phyloP scores from a whole-genome alignment of 2,888 invertebrate genomes.

The Aspidapion aeneum region DNA sequence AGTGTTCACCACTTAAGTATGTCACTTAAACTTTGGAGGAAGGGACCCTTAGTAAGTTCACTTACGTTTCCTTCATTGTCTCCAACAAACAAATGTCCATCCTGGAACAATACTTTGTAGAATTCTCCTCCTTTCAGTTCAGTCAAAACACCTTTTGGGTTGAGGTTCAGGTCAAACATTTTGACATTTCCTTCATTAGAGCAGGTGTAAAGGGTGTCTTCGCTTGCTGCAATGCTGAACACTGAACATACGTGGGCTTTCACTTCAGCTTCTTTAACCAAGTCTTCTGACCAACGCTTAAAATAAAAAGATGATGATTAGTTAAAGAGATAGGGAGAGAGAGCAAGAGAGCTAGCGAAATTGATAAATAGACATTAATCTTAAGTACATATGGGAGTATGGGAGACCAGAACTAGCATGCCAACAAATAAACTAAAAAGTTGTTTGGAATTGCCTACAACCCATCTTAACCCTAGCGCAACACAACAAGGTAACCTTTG shows the following conservation, averaged over 20 bases:
- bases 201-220: constrained; percentile 56
- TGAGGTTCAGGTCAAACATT: constrained; percentile 53
- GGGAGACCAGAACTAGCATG: too few species aligned
- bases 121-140: constrained; percentile 47
- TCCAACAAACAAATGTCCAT: constrained; percentile 53
- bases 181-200: constrained; percentile 63
- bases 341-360: too few species aligned
- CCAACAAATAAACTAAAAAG: too few species aligned
- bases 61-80: constrained; percentile 62
- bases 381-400: too few species aligned
- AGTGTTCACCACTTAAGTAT: too few species aligned
- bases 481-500: too few species aligned
- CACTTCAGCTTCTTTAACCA: constrained; percentile 47
- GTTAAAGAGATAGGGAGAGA: background rate
- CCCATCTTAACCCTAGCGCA: too few species aligned
- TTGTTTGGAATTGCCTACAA: too few species aligned
- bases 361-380: too few species aligned
- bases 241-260: constrained; percentile 59
- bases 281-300: constrained; percentile 50
- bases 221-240: constrained; percentile 56
- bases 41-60: too few species aligned
- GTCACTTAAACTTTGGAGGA: too few species aligned
- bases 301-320: constrained; percentile 19
- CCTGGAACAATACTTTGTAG: constrained; percentile 44
- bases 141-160: constrained; percentile 39